Conservation (phyloP, 2,113 vertebrate genomes). For the Pluvianellus socialis region DNA sequence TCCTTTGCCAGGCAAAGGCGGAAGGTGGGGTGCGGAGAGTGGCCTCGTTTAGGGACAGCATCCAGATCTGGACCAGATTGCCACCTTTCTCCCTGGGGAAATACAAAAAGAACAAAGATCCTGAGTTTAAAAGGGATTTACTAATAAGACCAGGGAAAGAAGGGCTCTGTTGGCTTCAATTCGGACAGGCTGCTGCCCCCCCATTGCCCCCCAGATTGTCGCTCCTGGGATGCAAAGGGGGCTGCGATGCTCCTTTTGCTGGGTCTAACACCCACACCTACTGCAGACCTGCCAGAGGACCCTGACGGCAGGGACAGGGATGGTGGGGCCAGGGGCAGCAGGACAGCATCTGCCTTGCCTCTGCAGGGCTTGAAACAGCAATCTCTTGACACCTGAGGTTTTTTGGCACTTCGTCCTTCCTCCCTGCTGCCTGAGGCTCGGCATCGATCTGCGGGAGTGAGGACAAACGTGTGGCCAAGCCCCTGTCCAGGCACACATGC, state of each 20-base stretch:
- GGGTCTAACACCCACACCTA: background rate
- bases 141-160: background rate
- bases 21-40: background rate
- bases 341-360: too few species aligned
- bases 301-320: too few species aligned
- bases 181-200: background rate
- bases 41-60: fast-evolving
- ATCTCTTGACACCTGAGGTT: background rate
- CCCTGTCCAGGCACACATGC: fast-evolving
- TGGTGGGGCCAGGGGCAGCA: fast-evolving
- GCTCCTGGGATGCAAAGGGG: background rate
- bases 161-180: background rate
- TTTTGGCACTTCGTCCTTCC: background rate
- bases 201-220: background rate
- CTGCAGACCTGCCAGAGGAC: too few species aligned
- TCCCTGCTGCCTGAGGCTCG: background rate
- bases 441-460: fast-evolving
- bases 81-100: background rate
- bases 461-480: background rate
- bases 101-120: background rate
- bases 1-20: background rate
- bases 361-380: background rate
- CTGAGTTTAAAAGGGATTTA: background rate
- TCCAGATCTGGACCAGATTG: background rate
- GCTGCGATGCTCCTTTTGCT: too few species aligned